Percentiles rank a stretch among this genome's conserved stretches.
phyloP scores from a whole-genome alignment of 2,113 vertebrate species.

The Vicugna pacos region DNA sequence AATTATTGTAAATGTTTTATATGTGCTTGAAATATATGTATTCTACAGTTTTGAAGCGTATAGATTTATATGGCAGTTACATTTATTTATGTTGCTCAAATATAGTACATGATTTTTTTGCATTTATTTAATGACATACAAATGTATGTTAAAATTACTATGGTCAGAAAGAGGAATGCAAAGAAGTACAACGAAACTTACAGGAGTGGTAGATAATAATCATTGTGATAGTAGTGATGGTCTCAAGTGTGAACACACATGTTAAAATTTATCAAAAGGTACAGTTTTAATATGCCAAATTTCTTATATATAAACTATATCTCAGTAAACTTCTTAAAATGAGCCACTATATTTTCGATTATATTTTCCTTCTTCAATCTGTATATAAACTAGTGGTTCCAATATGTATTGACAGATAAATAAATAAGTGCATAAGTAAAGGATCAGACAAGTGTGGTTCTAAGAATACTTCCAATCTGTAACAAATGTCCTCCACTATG shows the following conservation, averaged over 20 bases:
- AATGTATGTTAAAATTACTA: neutral
- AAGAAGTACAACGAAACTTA: neutral
- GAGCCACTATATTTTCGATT: neutral
- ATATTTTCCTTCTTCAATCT: neutral
- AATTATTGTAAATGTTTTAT: conserved; percentile 17
- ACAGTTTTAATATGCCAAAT: neutral
- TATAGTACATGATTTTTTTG: neutral
- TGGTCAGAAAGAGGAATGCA: neutral
- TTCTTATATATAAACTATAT: neutral
- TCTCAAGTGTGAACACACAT: neutral
- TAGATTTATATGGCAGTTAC: neutral
- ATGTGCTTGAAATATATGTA: neutral
- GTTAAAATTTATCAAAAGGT: neutral
- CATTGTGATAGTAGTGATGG: neutral
- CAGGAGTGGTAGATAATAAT: neutral
- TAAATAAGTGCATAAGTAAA: neutral
- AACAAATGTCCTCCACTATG: neutral
- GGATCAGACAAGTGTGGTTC: neutral
- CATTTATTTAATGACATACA: neutral
- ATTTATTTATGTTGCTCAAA: neutral
- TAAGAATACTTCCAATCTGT: neutral
- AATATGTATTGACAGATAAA: neutral
- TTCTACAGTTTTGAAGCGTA: neutral
- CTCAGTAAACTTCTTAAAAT: neutral
- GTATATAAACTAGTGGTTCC: neutral